A percentile compares a stretch with the other conserved stretches of the same genome.
phyloP scores from a whole-genome alignment of 2,797 vertebrate species.

The Gallinago stenura region DNA sequence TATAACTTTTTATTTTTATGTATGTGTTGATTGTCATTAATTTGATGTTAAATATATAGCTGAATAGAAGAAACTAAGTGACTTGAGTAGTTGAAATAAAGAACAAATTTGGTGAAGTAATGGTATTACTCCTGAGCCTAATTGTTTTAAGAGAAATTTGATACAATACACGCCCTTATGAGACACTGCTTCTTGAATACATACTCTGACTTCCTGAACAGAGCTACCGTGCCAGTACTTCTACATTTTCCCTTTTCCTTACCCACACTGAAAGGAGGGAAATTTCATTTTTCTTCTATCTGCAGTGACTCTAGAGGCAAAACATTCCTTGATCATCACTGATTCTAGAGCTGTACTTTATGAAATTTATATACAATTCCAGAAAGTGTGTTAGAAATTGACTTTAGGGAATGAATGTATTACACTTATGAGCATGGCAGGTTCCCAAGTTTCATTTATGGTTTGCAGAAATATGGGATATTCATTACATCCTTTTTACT shows the following conservation, averaged over 20 bases:
- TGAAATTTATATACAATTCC: constrained; percentile 68
- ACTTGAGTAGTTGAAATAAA: neutral
- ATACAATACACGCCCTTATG: neutral
- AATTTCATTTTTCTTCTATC: constrained; percentile 8
- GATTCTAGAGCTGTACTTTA: constrained; percentile 35
- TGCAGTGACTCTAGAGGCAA: constrained; percentile 59
- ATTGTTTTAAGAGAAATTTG: neutral
- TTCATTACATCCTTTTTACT: constrained; percentile 68
- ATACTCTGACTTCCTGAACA: constrained; percentile 30
- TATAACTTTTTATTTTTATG: neutral
- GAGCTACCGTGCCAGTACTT: constrained; percentile 32
- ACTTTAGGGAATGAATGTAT: constrained; percentile 71
- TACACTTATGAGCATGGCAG: constrained; percentile 66
- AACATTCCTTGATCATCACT: constrained; percentile 67
- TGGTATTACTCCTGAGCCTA: neutral
- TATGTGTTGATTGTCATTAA: neutral
- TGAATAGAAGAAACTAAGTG: neutral
- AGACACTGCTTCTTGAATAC: constrained; percentile 30
- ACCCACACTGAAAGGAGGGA: neutral
- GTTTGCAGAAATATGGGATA: constrained; percentile 72
- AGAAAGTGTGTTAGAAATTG: constrained; percentile 69
- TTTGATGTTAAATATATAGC: neutral
- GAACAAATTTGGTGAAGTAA: neutral
- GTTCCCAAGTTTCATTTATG: constrained; percentile 73
- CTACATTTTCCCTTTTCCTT: constrained; percentile 46